These are phyloP conservation scores for Holacanthella duospinosa DNA, from an alignment of 2,888 invertebrate species.

Conservation along the genomic window DNA sequence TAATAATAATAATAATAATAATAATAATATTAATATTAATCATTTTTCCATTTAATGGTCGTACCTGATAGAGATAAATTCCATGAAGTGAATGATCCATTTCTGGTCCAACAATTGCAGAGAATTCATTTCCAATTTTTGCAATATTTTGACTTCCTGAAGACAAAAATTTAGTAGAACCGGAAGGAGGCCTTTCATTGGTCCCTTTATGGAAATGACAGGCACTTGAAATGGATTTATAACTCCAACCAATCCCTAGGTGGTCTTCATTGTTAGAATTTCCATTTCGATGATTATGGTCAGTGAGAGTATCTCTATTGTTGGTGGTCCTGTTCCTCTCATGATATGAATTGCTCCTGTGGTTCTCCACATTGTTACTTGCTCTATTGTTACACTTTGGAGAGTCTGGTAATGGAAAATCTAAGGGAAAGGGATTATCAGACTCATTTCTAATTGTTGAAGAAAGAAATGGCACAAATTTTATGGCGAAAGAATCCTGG, in stretches of 20 bases:
- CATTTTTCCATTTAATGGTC: too few relatives aligned
- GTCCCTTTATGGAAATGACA: neutral
- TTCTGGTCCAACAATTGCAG: constrained; percentile 12
- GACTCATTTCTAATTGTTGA: constrained; percentile 16
- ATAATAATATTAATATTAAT: too few relatives aligned
- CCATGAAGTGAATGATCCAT: constrained; percentile 31
- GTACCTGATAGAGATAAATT: constrained; percentile 29
- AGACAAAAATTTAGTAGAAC: neutral
- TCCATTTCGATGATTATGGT: neutral
- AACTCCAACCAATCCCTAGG: neutral
- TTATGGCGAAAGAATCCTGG: constrained; percentile 31
- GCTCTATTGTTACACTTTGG: constrained; percentile 17
- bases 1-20: too few relatives aligned
- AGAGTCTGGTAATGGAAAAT: constrained; percentile 10
- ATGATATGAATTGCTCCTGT: neutral
- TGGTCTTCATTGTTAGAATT: neutral
- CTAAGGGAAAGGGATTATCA: too few relatives aligned
- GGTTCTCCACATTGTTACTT: neutral
- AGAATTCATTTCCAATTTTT: too few relatives aligned
- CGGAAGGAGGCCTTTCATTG: neutral
- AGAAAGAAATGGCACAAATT: constrained; percentile 28
- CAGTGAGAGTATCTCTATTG: neutral
- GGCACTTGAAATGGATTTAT: neutral
- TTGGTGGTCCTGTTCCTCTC: too few relatives aligned
- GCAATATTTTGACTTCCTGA: neutral